Conservation (phyloP, 2,888 invertebrate species). For the Tridacna gigas region DNA sequence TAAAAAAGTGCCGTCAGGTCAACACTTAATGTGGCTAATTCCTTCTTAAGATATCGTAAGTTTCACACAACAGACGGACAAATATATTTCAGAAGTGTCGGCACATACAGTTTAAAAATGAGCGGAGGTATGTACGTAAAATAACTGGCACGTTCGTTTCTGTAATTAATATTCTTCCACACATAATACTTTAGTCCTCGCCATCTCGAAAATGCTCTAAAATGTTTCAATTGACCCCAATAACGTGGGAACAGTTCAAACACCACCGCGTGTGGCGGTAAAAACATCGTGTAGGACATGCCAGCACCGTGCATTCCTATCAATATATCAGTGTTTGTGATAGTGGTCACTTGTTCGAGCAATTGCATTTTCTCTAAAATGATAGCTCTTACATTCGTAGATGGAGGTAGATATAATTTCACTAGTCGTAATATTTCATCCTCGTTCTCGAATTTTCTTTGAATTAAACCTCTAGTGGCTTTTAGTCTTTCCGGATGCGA, state of each 20-base stretch:
- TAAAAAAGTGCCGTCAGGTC: no score
- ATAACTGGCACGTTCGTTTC: slow-evolving; percentile 51
- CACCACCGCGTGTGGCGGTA: slow-evolving; percentile 56
- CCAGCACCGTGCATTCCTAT: slow-evolving; percentile 67
- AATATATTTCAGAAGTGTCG: neutral
- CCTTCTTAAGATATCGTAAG: no score
- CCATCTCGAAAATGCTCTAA: slow-evolving; percentile 60
- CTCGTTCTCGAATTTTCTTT: slow-evolving; percentile 60
- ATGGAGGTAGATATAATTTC: slow-evolving; percentile 27
- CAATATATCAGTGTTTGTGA: slow-evolving; percentile 57
- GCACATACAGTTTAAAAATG: slow-evolving; percentile 19
- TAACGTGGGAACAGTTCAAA: slow-evolving; percentile 62
- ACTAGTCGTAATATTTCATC: slow-evolving; percentile 39
- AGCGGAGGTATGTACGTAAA: slow-evolving; percentile 50
- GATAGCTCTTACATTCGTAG: slow-evolving; percentile 23
- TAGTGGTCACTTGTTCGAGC: slow-evolving; percentile 50
- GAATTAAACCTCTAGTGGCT: slow-evolving; percentile 42
- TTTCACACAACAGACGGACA: neutral
- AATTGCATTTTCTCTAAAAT: slow-evolving; percentile 53
- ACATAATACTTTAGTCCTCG: slow-evolving; percentile 54
- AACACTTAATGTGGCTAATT: no score
- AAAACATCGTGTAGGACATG: slow-evolving; percentile 55
- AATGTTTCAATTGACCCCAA: slow-evolving; percentile 59
- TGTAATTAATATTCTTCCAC: slow-evolving; percentile 53
- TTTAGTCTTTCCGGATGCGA: slow-evolving; percentile 53